Conservation (phyloP, 2,797 vertebrate species). For the Remorina albescens region DNA sequence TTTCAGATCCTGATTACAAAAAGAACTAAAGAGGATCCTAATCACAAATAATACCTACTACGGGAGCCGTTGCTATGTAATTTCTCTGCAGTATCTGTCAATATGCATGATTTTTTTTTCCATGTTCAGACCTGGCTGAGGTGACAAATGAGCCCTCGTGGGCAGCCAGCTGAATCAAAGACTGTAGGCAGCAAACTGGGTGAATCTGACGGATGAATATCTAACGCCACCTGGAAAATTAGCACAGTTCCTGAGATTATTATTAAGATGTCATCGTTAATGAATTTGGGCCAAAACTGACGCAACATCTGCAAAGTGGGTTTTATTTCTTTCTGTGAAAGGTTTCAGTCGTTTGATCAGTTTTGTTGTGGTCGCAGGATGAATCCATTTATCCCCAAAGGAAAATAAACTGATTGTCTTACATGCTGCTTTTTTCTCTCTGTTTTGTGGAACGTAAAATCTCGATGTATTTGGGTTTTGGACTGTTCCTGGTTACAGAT, state of each 20-base stretch:
- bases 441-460: not conserved
- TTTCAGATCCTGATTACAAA: not conserved
- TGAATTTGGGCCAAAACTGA: not conserved
- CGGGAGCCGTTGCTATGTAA: slow-evolving; percentile 7
- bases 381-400: too few relatives aligned
- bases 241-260: slow-evolving; percentile 6
- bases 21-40: too few relatives aligned
- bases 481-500: not conserved
- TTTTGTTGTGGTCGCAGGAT: too few relatives aligned
- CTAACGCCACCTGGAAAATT: not conserved
- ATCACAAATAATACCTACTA: not conserved
- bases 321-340: not conserved
- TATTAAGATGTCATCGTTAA: not conserved
- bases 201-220: not conserved
- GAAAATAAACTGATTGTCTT: too few relatives aligned
- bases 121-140: slow-evolving; percentile 14
- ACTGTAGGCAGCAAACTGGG: slow-evolving; percentile 5
- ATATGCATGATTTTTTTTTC: slow-evolving; percentile 38
- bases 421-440: not conserved
- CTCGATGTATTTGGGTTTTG: not conserved
- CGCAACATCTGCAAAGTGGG: too few relatives aligned
- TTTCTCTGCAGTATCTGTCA: not conserved
- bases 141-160: slow-evolving; percentile 18
- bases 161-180: slow-evolving; percentile 10
- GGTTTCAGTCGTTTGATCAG: not conserved